Evolutionary conservation across 2,888 invertebrate genomes (phyloP), one percentile per base, ranked within the genome.

Genomic region (Vanessa cardui): DNA sequence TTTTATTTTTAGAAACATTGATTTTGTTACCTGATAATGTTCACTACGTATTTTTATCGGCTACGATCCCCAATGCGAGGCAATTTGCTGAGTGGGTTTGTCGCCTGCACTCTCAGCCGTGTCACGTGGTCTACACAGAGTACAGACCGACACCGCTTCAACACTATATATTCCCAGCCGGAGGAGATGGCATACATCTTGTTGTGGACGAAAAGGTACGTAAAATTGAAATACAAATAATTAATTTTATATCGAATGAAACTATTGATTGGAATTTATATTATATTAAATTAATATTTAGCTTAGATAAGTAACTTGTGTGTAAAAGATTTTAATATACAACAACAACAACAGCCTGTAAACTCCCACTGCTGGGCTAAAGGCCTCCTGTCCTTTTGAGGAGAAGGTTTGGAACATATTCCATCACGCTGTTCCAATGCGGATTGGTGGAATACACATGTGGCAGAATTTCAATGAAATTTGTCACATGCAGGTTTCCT

Each of bases 71-170:
- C 2, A 99, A 99, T 90, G 99, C 99, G 4, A 94, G 98, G 5
- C 99, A 99, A 90, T 98, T 98, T 85, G 97, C 96, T 0, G 97
- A 98, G 87, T 98, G 98, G 98, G 97, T 98, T n/a, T 95, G 97
- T 63, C 96, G 98, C 83, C 93, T 99, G 52, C 99, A 99, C 88
- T 96, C 97, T 70, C 97, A 99, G 91, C 99, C 99, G 0, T 99
- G 99, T 80, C 99, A 99, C 86, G 99, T 99, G 47, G 98, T 99
- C 45, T 99, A 99, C 88, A 99, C 99, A 0, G 99, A 99, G 86
- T 99, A 96, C 85, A 93, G 99, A 49, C 99, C 99, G 1, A 99
- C 99, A 0, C 99, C 99, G 0, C 93, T 99, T 69, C 99, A 99
- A 86, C 99, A 99, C 92, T 99, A 99, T 83, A 96, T 99, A 71